A percentile compares a stretch with the other conserved stretches of the same genome.
Conservation (phyloP, 2,797 vertebrate genomes). For the Coregonus sp. region DNA sequence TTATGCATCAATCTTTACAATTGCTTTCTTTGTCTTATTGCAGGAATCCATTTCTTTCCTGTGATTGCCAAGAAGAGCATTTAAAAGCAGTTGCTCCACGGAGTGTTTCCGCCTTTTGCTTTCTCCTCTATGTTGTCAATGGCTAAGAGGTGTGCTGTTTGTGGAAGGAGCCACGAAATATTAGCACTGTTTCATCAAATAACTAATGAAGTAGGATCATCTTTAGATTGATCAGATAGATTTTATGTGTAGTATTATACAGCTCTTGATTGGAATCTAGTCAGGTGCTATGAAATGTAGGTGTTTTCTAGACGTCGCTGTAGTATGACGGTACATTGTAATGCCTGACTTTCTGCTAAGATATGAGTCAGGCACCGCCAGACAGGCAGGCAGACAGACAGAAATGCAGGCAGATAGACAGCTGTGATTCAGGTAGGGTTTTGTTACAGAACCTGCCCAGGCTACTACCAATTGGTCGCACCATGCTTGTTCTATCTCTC, state of each 20-base stretch:
- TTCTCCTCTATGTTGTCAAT: not conserved
- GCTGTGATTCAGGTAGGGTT: not conserved
- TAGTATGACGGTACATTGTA: not conserved
- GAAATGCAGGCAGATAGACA: not conserved
- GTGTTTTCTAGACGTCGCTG: not conserved
- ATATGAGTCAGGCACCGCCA: not conserved
- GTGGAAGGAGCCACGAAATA: not conserved
- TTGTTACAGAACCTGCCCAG: not conserved
- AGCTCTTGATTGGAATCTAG: not conserved
- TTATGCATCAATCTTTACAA: conserved; percentile 64
- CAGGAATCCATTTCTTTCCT: conserved; percentile 63
- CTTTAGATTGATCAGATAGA: not conserved
- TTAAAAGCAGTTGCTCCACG: conserved; percentile 56
- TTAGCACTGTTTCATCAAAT: not conserved
- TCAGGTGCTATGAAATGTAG: not conserved
- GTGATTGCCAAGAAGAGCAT: conserved; percentile 58
- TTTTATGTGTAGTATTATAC: not conserved
- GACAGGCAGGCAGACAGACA: not conserved
- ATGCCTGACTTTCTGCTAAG: not conserved
- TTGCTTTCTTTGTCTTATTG: conserved; percentile 67
- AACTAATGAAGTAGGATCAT: not conserved
- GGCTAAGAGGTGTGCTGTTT: not conserved
- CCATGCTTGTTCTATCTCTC: conserved; percentile 2
- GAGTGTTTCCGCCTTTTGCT: conserved; percentile 27
- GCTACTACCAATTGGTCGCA: not conserved